A percentile compares a stretch with the other conserved stretches of the same genome.
These are phyloP conservation scores for Habrosyne pyritoides DNA, from an alignment of 2,888 invertebrate species.

Conservation along the genomic window DNA sequence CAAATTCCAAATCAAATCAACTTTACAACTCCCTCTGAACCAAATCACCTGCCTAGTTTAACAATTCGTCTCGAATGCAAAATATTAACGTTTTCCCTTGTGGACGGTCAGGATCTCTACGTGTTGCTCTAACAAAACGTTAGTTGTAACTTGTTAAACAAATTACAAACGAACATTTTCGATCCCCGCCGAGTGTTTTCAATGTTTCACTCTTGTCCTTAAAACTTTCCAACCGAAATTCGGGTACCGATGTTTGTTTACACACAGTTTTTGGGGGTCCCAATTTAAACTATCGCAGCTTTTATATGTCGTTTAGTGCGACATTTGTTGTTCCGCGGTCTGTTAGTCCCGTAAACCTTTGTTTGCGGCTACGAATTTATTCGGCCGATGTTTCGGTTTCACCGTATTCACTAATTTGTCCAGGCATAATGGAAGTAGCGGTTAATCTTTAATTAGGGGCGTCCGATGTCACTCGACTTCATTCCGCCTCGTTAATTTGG, in stretches of 20 bases:
- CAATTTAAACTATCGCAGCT: slow-evolving; percentile 80
- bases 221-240: slow-evolving; percentile 64
- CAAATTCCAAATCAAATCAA: background rate
- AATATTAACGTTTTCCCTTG: slow-evolving; percentile 19
- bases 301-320: slow-evolving; percentile 81
- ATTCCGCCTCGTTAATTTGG: slow-evolving; percentile 61
- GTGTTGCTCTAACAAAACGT: slow-evolving; percentile 27
- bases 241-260: slow-evolving; percentile 69
- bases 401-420: slow-evolving; percentile 53
- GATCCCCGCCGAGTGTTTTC: slow-evolving; percentile 62
- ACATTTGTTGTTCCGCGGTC: slow-evolving; percentile 70
- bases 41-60: slow-evolving; percentile 15
- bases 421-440: slow-evolving; percentile 60
- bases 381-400: slow-evolving; percentile 46
- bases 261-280: slow-evolving; percentile 74
- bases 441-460: slow-evolving; percentile 76
- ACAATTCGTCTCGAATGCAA: slow-evolving; percentile 14
- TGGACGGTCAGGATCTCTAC: slow-evolving; percentile 15
- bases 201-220: slow-evolving; percentile 65
- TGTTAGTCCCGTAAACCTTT: slow-evolving; percentile 58
- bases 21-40: background rate
- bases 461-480: slow-evolving; percentile 56
- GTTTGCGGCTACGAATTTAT: slow-evolving; percentile 70
- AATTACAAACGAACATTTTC: slow-evolving; percentile 62
- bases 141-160: slow-evolving; percentile 53